Conservation (phyloP, 2,113 vertebrate species). For the Laterallus jamaicensis region DNA sequence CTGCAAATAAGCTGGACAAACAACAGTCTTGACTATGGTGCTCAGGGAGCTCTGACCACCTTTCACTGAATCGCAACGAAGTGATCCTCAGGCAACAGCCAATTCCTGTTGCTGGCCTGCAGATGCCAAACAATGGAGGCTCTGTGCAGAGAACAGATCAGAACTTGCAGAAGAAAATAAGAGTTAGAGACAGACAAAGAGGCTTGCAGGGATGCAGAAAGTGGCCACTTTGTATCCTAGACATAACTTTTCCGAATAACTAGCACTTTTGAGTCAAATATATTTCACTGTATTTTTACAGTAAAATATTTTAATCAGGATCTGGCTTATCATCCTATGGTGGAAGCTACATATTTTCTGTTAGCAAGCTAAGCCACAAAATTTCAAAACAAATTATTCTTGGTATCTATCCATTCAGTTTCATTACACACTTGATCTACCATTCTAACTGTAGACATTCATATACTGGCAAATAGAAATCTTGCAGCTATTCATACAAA, state of each 20-base stretch:
- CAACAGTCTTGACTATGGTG: neutral
- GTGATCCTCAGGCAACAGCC: neutral
- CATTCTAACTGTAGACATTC: neutral
- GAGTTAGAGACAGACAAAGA: neutral
- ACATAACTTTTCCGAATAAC: neutral
- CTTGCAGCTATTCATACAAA: conserved; percentile 78
- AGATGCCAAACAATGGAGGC: neutral
- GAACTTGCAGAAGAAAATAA: neutral
- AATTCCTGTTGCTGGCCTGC: neutral
- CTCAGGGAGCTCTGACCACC: neutral
- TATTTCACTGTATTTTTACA: neutral
- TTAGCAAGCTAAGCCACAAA: neutral
- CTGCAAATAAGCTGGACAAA: neutral
- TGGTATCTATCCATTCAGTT: neutral
- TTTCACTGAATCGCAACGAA: neutral
- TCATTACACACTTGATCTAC: neutral
- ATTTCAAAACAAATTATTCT: neutral
- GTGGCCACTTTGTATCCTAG: neutral
- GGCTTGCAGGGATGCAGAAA: neutral
- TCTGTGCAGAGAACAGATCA: neutral
- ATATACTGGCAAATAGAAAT: neutral
- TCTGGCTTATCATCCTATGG: neutral
- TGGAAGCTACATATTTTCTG: neutral
- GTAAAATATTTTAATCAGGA: neutral
- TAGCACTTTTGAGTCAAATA: neutral